Conservation (phyloP, 2,113 vertebrate species). For the Rhynchopsitta pachyrhyncha region DNA sequence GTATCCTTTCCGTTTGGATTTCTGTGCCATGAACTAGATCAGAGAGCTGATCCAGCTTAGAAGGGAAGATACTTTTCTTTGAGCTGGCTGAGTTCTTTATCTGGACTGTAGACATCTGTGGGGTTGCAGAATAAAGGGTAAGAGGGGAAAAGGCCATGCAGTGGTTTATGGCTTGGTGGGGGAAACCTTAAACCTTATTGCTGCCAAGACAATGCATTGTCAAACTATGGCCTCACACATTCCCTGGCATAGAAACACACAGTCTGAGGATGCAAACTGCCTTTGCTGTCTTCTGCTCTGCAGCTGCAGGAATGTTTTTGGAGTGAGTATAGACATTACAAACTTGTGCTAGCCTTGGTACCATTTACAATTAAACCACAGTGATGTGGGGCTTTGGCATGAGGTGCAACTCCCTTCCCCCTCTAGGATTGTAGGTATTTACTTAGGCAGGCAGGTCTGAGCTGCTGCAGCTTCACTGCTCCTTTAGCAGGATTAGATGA, state of each 20-base stretch:
- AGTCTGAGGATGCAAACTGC: not conserved
- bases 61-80: conserved; percentile 14
- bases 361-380: conserved; percentile 21
- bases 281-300: not conserved
- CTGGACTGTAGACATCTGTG: not conserved
- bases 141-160: not conserved
- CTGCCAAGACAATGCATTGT: conserved; percentile 1
- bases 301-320: conserved; percentile 36
- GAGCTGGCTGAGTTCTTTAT: conserved; percentile 36
- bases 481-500: conserved; percentile 44
- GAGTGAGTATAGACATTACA: not conserved
- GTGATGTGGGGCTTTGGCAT: conserved; percentile 32
- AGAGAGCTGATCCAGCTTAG: conserved; percentile 50
- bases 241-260: not conserved
- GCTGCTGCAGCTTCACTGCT: conserved; percentile 28
- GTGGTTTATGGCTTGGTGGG: not conserved
- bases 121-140: not conserved
- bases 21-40: conserved; percentile 21
- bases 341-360: not conserved
- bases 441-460: conserved; percentile 29
- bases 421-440: conserved; percentile 6
- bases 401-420: not conserved
- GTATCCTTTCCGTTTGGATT: not conserved
- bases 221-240: not conserved
- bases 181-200: not conserved